Conservation (phyloP, 2,113 vertebrate species). For the Vidua macroura region DNA sequence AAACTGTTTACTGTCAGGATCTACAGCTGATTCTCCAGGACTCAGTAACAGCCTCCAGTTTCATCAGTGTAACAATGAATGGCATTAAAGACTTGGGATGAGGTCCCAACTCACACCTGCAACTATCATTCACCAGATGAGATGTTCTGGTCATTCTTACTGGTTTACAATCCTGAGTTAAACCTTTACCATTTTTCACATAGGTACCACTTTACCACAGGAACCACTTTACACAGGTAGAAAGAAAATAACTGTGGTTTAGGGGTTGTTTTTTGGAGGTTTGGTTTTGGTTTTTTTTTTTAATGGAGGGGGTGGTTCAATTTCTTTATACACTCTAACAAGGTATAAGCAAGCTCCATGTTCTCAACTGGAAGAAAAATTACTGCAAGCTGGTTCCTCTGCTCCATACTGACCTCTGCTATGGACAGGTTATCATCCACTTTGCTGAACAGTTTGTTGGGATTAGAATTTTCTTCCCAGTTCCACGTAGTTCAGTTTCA, state of each 20-base stretch:
- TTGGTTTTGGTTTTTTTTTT: background rate
- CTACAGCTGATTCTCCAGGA: background rate
- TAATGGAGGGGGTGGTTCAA: accelerated
- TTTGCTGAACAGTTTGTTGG: background rate
- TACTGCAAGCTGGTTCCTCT: background rate
- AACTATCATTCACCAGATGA: background rate
- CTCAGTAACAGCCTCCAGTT: background rate
- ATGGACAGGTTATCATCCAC: background rate
- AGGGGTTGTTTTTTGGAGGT: too few species aligned
- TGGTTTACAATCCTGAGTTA: background rate
- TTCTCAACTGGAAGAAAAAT: background rate
- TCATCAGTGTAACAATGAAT: accelerated
- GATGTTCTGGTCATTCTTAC: background rate
- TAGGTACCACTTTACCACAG: too few species aligned
- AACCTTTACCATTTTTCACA: background rate
- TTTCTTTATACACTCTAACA: background rate
- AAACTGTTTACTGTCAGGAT: background rate
- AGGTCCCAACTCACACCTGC: background rate
- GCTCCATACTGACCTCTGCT: background rate
- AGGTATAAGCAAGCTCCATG: background rate
- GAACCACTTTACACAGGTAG: background rate
- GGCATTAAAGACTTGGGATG: background rate
- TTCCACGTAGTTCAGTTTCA: background rate
- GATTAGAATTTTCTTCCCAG: background rate
- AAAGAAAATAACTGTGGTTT: background rate